Evolutionary conservation across 2,888 invertebrate species (phyloP), one percentile per base, ranked within the genome.

Genomic region (Tiphia femorata): DNA sequence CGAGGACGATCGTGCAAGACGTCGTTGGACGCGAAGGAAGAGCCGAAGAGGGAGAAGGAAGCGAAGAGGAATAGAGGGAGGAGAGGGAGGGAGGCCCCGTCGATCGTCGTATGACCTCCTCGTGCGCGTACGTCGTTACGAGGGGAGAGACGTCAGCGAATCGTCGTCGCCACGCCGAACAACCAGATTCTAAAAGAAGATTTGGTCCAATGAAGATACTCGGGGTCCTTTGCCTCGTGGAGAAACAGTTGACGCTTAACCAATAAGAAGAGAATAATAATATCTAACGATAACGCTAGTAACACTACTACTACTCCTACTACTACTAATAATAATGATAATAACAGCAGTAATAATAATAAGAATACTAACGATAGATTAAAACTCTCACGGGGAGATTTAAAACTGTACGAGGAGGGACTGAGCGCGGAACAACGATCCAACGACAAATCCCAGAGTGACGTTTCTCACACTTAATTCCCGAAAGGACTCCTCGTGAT

Each of bases 181-280:
- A 48, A 50, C 33, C 58, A 62, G 20, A 67, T 69, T 69, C 69
- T 50, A 58, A 60, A 61, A 38, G 12, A 44, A 59, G 40, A 47
- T 54, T 58, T 40, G 63, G 53, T 53, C 68, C 62, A 50, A 57
- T 37, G 49, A 41, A 49, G 10, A 30, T 23, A 42, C 3, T 37
- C 38, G 25, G 8, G 17, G 14, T 27, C 3, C 33, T 20, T 16
- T 3, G 16, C 10, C 19, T n/a, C 30, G 19, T 38, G 47, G 14
- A n/a, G 25, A 38, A 37, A 10, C 10, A 10, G 10, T 43, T 37
- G 49, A 48, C 42, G 48, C 49, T 55, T 55, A 47, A 37, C 17
- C 25, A 23, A 48, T 30, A 44, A 27, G n/a, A n/a, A n/a, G n/a
- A n/a, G n/a, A n/a, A n/a, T n/a, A n/a, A n/a, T n/a, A n/a, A n/a